Percentiles rank a stretch among this genome's conserved stretches.
phyloP scores from a whole-genome alignment of 2,113 vertebrate genomes.

The Poecilia latipinna region DNA sequence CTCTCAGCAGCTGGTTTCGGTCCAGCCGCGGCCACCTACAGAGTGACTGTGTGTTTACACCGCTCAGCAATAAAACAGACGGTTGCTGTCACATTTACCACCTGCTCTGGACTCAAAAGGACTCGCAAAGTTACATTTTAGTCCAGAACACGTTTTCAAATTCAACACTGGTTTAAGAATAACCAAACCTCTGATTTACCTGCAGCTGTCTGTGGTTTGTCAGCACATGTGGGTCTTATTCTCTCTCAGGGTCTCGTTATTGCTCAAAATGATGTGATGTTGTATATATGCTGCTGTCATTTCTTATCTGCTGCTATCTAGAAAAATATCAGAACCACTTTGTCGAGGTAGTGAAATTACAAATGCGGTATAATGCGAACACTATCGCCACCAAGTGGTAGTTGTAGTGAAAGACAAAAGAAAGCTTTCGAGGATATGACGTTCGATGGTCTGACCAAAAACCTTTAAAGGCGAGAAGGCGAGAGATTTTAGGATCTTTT shows the following conservation, averaged over 20 bases:
- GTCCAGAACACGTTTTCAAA: neutral
- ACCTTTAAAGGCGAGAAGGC: too few species aligned
- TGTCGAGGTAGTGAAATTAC: neutral
- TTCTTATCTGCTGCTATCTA: too few species aligned
- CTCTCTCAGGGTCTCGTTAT: neutral
- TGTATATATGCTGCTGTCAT: too few species aligned
- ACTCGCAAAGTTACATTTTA: neutral
- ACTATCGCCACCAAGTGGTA: conserved; percentile 51
- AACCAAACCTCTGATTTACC: neutral
- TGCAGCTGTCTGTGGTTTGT: too few species aligned
- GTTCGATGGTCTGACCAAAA: neutral
- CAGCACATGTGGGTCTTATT: neutral
- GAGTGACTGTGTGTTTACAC: conserved; percentile 1
- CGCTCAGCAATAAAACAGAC: conserved; percentile 20
- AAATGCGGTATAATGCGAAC: conserved; percentile 8
- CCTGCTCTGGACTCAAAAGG: conserved; percentile 23
- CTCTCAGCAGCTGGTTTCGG: conserved; percentile 51
- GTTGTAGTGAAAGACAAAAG: neutral
- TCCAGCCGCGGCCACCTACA: conserved; percentile 45
- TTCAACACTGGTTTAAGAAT: neutral
- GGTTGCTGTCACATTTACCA: conserved; percentile 28
- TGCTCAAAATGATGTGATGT: too few species aligned
- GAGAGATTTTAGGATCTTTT: too few species aligned
- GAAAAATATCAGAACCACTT: neutral
- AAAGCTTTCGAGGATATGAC: neutral